These are phyloP conservation scores for Iphiclides podalirius DNA, from an alignment of 2,888 invertebrate species.

Conservation along the genomic window DNA sequence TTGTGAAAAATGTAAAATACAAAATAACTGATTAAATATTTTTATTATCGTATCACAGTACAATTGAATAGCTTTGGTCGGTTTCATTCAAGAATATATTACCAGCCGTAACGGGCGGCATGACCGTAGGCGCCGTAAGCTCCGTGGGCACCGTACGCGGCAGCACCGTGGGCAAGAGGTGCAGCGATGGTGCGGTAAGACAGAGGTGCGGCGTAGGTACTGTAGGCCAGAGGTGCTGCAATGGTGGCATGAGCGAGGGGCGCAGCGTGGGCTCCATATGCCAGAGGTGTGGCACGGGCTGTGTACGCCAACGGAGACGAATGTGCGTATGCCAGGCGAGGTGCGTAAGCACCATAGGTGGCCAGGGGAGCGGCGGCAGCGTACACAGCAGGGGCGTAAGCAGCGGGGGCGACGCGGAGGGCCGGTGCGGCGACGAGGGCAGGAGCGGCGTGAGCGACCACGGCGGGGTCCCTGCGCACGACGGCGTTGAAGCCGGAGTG, in stretches of 20 bases:
- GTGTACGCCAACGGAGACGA: constrained; percentile 33
- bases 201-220: constrained; percentile 28
- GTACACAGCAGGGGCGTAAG: constrained; percentile 39
- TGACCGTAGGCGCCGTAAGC: constrained; percentile 34
- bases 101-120: constrained; percentile 32
- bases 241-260: constrained; percentile 33
- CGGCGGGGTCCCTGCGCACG: constrained; percentile 72
- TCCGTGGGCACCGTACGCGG: constrained; percentile 41
- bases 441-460: constrained; percentile 38
- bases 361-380: constrained; percentile 21
- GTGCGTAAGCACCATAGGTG: constrained; percentile 21
- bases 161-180: constrained; percentile 19
- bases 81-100: constrained; percentile 7
- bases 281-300: constrained; percentile 23
- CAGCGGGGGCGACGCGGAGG: constrained; percentile 44
- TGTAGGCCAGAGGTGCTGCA: constrained; percentile 27
- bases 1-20: too few species aligned
- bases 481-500: constrained; percentile 79
- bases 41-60: constrained; percentile 8
- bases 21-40: background rate
- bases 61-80: constrained; percentile 6
- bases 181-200: constrained; percentile 12
- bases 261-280: constrained; percentile 30
- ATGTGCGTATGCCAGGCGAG: constrained; percentile 36
- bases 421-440: constrained; percentile 43